Evolutionary conservation across 1,140 invertebrate species (phyloP), one percentile per base, ranked within the genome.

Genomic region (Coelopa frigida): DNA sequence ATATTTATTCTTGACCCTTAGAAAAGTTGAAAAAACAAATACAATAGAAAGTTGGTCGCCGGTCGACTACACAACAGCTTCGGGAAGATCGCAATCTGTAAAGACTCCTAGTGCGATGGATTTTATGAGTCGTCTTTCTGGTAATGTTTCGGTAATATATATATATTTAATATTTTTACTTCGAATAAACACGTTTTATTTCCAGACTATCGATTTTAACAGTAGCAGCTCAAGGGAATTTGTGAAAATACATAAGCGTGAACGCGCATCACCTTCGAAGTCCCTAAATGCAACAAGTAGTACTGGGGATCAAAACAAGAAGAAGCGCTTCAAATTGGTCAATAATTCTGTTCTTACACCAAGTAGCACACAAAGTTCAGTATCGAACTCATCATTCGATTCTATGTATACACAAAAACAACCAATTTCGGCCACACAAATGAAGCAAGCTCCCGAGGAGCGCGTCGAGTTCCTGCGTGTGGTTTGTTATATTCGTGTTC

Each of bases 41-140:
- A 73, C 76, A 43, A 74, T 78, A 1, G 51, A 59, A 41, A 46
- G 52, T 3, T 68, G 64, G 64, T 50, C 57, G 5, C 64, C 64
- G 2, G 57, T 45, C 17, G 64, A 64, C 17, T 77, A 77, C 65
- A 52, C 50, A 5, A 39, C 41, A 17, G 61, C 59, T 14, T 50
- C 56, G 5, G 61, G 61, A 2, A 40, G 37, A 4, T 62, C 37
- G 57, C 63, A 31, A 35, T 59, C 46, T 64, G 65, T 66, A 43
- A 61, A 37, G 66, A 37, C 73, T 58, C 64, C 65, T 44, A 65
- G 71, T 60, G 64, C 72, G 18, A 75, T 70, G 58, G 76, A 78
- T 56, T 68, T 78, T 23, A 78, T 78, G 53, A 74, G 67, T 59
- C 73, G 73, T 15, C 60, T 78, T 29, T 73, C 77, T 53, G 66